phyloP scores from a whole-genome alignment of 2,888 invertebrate species.

The Sinotaia quadrata region DNA sequence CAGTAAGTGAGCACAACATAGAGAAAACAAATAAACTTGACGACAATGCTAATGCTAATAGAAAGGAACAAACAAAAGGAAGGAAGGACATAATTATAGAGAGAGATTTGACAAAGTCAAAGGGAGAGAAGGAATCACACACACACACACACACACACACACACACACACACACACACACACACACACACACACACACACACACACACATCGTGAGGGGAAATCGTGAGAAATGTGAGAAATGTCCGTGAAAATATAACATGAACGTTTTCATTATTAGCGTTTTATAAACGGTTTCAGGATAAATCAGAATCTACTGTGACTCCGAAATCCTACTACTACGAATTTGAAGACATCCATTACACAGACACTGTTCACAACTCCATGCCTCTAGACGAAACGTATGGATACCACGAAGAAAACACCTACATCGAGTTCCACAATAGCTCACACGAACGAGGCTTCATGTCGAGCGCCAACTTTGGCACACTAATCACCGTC shows the following conservation, averaged over 20 bases:
- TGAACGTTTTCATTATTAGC: not conserved
- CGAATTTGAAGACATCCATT: no score
- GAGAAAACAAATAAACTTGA: no score
- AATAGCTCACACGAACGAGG: slow-evolving; percentile 39
- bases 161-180: slow-evolving; percentile 11
- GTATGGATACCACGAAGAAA: not conserved
- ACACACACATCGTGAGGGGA: not conserved
- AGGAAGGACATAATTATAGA: no score
- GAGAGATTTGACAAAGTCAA: not conserved
- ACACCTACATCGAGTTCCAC: slow-evolving; percentile 14
- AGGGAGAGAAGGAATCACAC: not conserved
- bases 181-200: slow-evolving; percentile 13
- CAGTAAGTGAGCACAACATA: no score
- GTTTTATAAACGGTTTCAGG: not conserved
- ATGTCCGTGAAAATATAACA: not conserved
- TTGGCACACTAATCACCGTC: slow-evolving; percentile 32
- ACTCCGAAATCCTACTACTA: no score
- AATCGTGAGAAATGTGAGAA: not conserved
- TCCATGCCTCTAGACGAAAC: no score
- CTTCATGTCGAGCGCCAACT: slow-evolving; percentile 36
- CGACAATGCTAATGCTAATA: no score
- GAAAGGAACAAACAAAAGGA: no score
- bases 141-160: not conserved
- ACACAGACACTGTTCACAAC: no score
- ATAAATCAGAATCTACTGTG: no score